A percentile compares a stretch with the other conserved stretches of the same genome.
These are phyloP conservation scores for Drosophila borborema DNA, from an alignment of 2,888 invertebrate species.

Conservation along the genomic window DNA sequence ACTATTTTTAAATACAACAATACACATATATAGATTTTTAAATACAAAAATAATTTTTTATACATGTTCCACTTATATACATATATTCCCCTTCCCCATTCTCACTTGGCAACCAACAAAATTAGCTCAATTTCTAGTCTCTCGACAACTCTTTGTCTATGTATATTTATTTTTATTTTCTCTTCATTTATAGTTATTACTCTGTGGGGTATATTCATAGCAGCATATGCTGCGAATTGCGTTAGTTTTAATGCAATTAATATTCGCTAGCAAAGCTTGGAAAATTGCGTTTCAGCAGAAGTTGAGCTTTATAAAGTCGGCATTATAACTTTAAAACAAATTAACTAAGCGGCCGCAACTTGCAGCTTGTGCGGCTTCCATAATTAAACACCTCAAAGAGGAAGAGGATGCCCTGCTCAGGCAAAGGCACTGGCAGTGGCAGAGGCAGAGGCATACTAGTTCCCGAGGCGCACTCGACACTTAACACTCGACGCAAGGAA, in stretches of 20 bases:
- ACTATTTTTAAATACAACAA: too few species aligned
- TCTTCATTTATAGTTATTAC: not conserved
- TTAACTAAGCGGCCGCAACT: slow-evolving; percentile 66
- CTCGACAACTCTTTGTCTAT: not conserved
- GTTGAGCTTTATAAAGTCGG: slow-evolving; percentile 45
- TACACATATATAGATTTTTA: too few species aligned
- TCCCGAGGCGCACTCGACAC: slow-evolving; percentile 39
- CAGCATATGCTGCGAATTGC: slow-evolving; percentile 26
- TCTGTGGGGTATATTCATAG: not conserved
- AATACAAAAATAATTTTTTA: not conserved
- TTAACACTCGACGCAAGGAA: slow-evolving; percentile 42
- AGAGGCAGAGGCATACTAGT: not conserved
- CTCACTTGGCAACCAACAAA: not conserved
- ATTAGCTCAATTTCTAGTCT: not conserved
- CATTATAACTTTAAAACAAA: slow-evolving; percentile 65
- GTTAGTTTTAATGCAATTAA: slow-evolving; percentile 35
- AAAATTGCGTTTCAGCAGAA: slow-evolving; percentile 25
- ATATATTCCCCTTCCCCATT: not conserved
- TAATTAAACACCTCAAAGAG: slow-evolving; percentile 59
- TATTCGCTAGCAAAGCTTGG: slow-evolving; percentile 11
- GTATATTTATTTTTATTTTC: too few species aligned
- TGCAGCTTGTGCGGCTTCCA: slow-evolving; percentile 55
- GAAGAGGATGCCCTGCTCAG: not conserved
- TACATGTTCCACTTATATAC: not conserved
- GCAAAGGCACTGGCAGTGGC: not conserved